These are phyloP conservation scores for Grammomys dolichurus DNA, from an alignment of 2,113 vertebrate species.

Conservation along the genomic window DNA sequence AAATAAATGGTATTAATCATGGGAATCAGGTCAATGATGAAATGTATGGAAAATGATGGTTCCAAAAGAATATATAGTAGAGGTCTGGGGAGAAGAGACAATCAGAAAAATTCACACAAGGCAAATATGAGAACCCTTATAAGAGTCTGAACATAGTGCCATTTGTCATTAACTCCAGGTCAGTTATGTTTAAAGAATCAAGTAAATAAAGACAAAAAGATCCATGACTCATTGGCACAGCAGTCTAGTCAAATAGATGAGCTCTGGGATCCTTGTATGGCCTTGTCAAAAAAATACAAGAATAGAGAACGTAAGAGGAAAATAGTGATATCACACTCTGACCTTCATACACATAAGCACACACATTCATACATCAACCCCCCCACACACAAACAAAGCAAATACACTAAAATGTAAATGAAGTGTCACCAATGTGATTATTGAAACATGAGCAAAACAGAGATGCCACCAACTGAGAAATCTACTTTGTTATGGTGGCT, in stretches of 20 bases:
- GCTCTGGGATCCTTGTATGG: background rate
- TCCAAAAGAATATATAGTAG: background rate
- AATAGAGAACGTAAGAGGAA: background rate
- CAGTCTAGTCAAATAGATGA: background rate
- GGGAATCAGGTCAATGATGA: background rate
- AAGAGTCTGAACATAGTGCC: background rate
- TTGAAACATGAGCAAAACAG: background rate
- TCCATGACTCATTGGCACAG: too few relatives aligned
- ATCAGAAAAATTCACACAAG: background rate
- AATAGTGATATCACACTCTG: too few relatives aligned
- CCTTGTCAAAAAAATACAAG: background rate
- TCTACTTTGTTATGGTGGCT: background rate
- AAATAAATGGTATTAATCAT: background rate
- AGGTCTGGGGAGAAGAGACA: background rate
- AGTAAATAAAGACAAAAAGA: background rate
- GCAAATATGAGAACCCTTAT: background rate
- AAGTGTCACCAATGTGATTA: background rate
- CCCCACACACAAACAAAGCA: rapidly evolving
- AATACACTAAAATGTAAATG: background rate
- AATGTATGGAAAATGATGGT: background rate
- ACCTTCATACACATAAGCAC: background rate
- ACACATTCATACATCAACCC: rapidly evolving
- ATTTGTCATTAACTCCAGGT: background rate
- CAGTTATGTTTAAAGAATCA: background rate
- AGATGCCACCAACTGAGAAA: background rate